Evolutionary conservation across 92 coral and sea anemone genomes (phyloP).

Genomic region (Epizoanthus fatuus): DNA sequence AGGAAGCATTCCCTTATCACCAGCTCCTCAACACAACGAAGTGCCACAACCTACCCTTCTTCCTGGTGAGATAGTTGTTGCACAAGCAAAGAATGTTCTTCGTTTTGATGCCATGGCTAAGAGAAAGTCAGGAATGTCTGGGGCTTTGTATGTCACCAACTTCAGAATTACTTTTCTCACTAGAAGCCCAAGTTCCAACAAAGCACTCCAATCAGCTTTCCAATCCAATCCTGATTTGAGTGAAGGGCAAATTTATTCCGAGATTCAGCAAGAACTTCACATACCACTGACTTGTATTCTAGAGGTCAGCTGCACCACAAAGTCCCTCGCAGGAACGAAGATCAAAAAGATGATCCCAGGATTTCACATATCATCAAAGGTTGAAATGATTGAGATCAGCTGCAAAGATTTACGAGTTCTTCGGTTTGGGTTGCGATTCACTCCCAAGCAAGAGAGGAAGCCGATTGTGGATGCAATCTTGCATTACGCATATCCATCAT

Average conservation of each 20-base stretch:
- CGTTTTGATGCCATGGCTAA: constrained; percentile 97
- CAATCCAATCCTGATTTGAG: constrained; percentile 94
- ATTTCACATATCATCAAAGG: constrained; percentile 77
- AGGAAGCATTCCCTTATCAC: neutral
- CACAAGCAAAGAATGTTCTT: constrained; percentile 88
- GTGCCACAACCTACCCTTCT: constrained; percentile 81
- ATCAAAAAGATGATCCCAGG: constrained; percentile 85
- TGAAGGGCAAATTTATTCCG: constrained; percentile 80
- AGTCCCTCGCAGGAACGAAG: constrained; percentile 81
- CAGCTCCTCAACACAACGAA: constrained; percentile 35
- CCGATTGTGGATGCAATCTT: constrained; percentile 84
- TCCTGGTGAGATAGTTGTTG: constrained; percentile 97
- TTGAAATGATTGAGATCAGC: constrained; percentile 84
- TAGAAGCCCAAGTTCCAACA: constrained; percentile 64
- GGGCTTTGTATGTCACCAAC: constrained; percentile 93
- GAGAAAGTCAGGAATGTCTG: constrained; percentile 95
- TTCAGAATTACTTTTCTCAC: constrained; percentile 94
- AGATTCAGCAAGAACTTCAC: constrained; percentile 90
- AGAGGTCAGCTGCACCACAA: constrained; percentile 69
- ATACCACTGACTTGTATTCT: constrained; percentile 96
- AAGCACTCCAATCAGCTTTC: constrained; percentile 85
- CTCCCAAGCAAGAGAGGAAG: constrained; percentile 79
- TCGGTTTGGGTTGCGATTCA: constrained; percentile 93
- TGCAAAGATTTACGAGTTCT: constrained; percentile 96
- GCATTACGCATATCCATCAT: constrained; percentile 89